Evolutionary conservation across 2,888 invertebrate species (phyloP).

Genomic region (Busseola fusca): DNA sequence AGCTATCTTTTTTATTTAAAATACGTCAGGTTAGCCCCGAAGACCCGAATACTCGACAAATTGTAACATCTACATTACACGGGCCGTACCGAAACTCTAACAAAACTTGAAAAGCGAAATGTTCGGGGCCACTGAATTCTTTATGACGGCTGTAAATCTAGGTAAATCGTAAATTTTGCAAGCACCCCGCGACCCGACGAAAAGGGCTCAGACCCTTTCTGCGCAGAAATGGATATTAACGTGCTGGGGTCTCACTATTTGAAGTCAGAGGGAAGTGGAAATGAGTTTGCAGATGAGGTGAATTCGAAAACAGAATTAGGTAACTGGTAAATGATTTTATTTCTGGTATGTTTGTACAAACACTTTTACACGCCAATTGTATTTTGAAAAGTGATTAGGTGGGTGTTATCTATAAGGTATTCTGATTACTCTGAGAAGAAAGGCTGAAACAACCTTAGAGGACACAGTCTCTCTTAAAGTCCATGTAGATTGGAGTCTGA

Average conservation of each 20-base stretch:
- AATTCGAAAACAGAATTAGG: slow-evolving; percentile 1
- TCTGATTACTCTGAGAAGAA: no score
- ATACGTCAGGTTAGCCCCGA: slow-evolving; percentile 17
- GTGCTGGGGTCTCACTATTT: slow-evolving; percentile 52
- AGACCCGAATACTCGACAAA: slow-evolving; percentile 47
- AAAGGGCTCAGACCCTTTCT: slow-evolving; percentile 74
- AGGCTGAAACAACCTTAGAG: no score
- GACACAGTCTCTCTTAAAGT: no score
- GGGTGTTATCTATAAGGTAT: no score
- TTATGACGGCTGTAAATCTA: slow-evolving; percentile 85
- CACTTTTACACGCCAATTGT: no score
- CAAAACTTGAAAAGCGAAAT: slow-evolving; percentile 70
- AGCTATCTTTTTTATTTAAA: slow-evolving; percentile 35
- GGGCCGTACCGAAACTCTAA: slow-evolving; percentile 33
- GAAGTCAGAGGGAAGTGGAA: slow-evolving; percentile 10
- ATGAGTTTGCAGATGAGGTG: slow-evolving; percentile 10
- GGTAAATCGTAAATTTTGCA: slow-evolving; percentile 83
- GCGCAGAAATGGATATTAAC: slow-evolving; percentile 73
- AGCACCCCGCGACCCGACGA: slow-evolving; percentile 71
- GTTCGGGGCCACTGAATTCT: slow-evolving; percentile 77
- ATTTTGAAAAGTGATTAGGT: no score
- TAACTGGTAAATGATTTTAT: not conserved
- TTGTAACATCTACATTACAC: slow-evolving; percentile 53
- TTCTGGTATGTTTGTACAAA: no score
- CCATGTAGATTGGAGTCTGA: no score